These are phyloP conservation scores for Acanthosepion pharaonis DNA, from an alignment of 2,888 invertebrate species.

Conservation along the genomic window DNA sequence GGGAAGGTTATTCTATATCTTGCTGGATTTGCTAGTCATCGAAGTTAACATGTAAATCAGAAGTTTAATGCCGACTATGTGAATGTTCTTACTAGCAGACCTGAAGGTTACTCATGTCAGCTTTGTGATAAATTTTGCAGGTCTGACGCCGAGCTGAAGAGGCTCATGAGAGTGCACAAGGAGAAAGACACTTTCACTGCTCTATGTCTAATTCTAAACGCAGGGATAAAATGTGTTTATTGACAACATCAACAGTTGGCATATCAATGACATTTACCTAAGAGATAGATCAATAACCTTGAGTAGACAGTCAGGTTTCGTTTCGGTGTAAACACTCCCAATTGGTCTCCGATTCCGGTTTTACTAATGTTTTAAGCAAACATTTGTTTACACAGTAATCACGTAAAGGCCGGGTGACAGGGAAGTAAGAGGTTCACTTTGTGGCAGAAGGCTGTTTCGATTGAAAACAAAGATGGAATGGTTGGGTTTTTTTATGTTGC, in stretches of 20 bases:
- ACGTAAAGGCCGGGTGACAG: not conserved
- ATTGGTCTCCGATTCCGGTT: not conserved
- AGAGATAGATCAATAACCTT: not conserved
- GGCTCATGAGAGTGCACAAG: too few relatives aligned
- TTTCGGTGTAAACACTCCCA: conserved; percentile 11
- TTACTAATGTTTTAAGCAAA: not conserved
- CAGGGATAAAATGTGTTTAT: not conserved
- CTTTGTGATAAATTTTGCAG: too few relatives aligned
- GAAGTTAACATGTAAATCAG: too few relatives aligned
- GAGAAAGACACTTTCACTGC: too few relatives aligned
- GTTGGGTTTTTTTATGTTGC: not conserved
- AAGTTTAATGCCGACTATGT: too few relatives aligned
- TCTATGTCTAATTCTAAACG: too few relatives aligned
- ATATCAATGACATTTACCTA: conserved; percentile 11
- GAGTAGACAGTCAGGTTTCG: not conserved
- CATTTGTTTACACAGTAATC: not conserved
- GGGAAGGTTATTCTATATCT: too few relatives aligned
- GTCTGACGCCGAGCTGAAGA: too few relatives aligned
- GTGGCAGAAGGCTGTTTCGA: not conserved
- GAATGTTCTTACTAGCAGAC: too few relatives aligned
- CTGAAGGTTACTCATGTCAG: too few relatives aligned
- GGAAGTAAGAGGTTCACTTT: not conserved
- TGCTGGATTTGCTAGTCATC: too few relatives aligned
- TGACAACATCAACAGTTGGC: not conserved
- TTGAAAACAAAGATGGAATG: not conserved